Conservation (phyloP, 2,113 vertebrate genomes). For the Bettongia penicillata region DNA sequence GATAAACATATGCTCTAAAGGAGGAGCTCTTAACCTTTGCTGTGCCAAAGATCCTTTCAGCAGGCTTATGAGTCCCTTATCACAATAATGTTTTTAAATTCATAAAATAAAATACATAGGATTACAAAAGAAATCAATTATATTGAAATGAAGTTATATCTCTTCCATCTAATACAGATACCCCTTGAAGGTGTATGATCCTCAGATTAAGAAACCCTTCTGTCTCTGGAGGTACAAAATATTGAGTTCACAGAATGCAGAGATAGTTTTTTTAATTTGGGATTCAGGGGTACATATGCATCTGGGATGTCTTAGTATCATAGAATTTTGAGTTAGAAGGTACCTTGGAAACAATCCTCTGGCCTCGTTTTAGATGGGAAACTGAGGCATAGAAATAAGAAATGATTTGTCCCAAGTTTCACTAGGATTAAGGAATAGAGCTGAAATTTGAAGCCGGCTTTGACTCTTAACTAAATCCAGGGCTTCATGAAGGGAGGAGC, state of each 20-base stretch:
- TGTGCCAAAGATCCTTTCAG: neutral
- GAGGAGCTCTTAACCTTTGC: neutral
- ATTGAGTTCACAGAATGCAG: neutral
- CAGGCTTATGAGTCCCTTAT: neutral
- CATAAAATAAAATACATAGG: neutral
- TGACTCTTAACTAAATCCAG: neutral
- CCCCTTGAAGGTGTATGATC: neutral
- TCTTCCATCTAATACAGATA: neutral
- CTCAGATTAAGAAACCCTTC: neutral
- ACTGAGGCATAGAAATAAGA: neutral
- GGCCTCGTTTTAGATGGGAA: neutral
- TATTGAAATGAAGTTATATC: neutral
- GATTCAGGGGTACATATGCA: neutral
- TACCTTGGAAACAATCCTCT: neutral
- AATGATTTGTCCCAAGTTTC: neutral
- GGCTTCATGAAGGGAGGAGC: neutral
- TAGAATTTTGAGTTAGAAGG: neutral
- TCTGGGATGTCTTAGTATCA: neutral
- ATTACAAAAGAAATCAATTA: neutral
- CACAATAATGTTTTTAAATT: neutral
- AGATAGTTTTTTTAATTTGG: neutral
- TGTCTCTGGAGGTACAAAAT: neutral
- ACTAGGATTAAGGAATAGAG: neutral
- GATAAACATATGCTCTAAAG: neutral
- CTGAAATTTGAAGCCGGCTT: neutral